Evolutionary conservation across 2,888 invertebrate genomes (phyloP).

Genomic region (Callyntrura guangdongensis): DNA sequence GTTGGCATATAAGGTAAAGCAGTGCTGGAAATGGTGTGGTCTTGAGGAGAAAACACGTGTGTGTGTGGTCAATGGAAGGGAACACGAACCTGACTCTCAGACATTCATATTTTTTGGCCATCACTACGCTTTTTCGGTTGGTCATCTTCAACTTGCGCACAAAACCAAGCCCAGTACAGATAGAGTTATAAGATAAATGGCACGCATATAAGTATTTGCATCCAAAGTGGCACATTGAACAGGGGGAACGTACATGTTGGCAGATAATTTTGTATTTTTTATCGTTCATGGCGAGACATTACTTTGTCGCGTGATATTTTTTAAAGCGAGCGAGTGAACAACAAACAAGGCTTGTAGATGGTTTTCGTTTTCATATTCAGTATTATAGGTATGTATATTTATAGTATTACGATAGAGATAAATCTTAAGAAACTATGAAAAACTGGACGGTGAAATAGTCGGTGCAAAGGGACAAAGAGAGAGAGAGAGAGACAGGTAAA

Average conservation of each 20-base stretch:
- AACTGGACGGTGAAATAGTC: neutral
- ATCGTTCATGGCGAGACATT: too few relatives aligned
- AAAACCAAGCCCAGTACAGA: neutral
- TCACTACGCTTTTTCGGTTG: too few relatives aligned
- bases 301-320: neutral
- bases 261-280: neutral
- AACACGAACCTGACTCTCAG: too few relatives aligned
- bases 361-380: neutral
- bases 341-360: slow-evolving; percentile 3
- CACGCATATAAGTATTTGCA: neutral
- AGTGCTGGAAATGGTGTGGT: too few relatives aligned
- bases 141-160: too few relatives aligned
- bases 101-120: too few relatives aligned
- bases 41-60: too few relatives aligned
- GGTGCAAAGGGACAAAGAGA: slow-evolving; percentile 18
- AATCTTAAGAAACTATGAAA: slow-evolving; percentile 6
- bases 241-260: neutral
- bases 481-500: neutral
- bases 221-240: neutral
- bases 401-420: neutral
- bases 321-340: slow-evolving; percentile 1
- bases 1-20: too few relatives aligned
- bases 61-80: too few relatives aligned
- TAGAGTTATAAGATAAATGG: neutral
- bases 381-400: neutral